Base-by-base conservation (phyloP, 1,140 invertebrate genomes). In the Drosophila trapezifrons region DNA sequence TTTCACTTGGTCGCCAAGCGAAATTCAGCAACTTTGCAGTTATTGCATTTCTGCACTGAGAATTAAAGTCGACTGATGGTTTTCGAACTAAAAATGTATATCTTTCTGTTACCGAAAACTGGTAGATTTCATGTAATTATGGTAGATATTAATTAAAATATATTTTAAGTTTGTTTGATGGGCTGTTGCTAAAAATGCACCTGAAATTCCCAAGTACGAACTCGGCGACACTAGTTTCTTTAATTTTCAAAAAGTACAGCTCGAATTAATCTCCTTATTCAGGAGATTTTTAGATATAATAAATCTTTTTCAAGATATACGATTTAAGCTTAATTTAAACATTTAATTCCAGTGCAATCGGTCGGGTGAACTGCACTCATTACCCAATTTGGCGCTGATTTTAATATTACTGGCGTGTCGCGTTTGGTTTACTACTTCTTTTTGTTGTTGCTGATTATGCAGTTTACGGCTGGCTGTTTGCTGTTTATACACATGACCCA, bases 401-500 rank as follows among this genome's bases (percentile, higher is more conserved):
- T 49, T 47, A 49, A 43, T 42, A 43, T 18, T 32, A 37, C 22
- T 66, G 37, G 37, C 45, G 27, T 32, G 17, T 49, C 43, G 65
- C 59, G 71, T 74, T 74, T 56, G 37, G 43, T 18, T 63, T 73
- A 43, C 40, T 51, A 67, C n/a, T 37, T 25, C 60, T 32, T 59
- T 25, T 22, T 29, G 47, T 35, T 17, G 15, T 20, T 46, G 67
- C 73, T 80, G 81, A 85, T 76, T 74, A 49, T 75, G 75, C 74
- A 78, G 60, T 57, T 79, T 70, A 25, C 37, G 38, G 66, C 25
- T 52, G 62, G 65, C 57, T 22, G 47, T 63, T 62, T 32, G 54
- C 71, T 22, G 38, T 54, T 81, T 76, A 59, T 82, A 73, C 65
- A 65, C 70, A 73, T 89, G 83, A 87, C 83, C 83, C 79, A 86